These are phyloP conservation scores for Geophilus truncorum DNA, from an alignment of 2,888 invertebrate genomes.

Conservation along the genomic window DNA sequence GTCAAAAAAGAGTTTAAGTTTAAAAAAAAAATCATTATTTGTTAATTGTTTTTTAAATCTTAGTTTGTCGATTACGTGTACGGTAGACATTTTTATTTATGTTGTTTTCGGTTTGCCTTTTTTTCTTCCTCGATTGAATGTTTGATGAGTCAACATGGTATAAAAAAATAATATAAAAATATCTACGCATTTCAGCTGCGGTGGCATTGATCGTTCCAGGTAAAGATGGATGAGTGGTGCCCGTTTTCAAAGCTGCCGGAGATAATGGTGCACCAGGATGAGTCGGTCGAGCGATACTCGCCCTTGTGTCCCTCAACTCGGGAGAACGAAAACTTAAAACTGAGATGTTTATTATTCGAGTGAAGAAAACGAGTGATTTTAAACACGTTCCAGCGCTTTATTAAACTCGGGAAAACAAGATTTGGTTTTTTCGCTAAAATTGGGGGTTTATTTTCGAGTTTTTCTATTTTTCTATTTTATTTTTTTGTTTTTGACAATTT, in stretches of 20 bases:
- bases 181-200: not conserved
- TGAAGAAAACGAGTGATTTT: not conserved
- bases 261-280: not conserved
- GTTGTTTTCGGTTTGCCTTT: not conserved
- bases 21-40: too few relatives aligned
- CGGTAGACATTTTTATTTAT: not conserved
- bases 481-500: not conserved
- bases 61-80: not conserved
- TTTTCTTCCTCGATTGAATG: not conserved
- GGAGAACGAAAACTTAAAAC: not conserved
- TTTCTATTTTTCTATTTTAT: not conserved
- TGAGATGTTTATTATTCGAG: not conserved
- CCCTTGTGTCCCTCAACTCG: not conserved
- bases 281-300: not conserved
- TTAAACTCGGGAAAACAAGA: not conserved
- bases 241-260: slow-evolving; percentile 9
- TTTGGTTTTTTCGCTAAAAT: not conserved
- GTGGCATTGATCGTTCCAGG: slow-evolving; percentile 5
- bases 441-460: not conserved
- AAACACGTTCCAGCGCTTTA: too few relatives aligned
- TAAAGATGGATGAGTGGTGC: slow-evolving; percentile 11
- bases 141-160: not conserved
- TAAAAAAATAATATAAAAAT: not conserved
- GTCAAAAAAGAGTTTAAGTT: too few relatives aligned
- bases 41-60: too few relatives aligned